A percentile compares a stretch with the other conserved stretches of the same genome.
Conservation (phyloP, 2,888 invertebrate species). For the Morpho achilles region DNA sequence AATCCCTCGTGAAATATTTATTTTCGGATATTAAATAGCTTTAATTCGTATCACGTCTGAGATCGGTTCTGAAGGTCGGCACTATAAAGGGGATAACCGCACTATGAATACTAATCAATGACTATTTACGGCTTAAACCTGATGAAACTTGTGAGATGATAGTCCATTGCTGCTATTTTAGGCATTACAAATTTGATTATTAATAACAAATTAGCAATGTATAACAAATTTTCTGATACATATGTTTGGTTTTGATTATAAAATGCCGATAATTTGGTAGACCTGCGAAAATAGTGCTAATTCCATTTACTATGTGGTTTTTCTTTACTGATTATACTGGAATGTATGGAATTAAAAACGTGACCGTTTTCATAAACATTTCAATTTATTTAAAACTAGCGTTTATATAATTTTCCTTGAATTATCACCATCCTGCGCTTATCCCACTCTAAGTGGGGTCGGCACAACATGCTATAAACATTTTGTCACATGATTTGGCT, state of each 20-base stretch:
- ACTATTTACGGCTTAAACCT: constrained; percentile 3
- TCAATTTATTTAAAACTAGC: no score
- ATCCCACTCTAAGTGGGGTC: no score
- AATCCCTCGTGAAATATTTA: background rate
- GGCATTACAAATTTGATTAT: background rate
- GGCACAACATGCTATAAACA: no score
- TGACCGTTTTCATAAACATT: background rate
- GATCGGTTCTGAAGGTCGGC: constrained; percentile 16
- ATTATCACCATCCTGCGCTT: no score
- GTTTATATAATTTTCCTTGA: no score
- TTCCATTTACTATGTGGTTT: constrained; percentile 1
- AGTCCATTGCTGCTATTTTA: constrained; percentile 8
- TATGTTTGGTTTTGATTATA: background rate
- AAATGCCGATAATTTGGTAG: background rate
- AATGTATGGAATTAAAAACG: background rate
- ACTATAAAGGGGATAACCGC: constrained; percentile 16
- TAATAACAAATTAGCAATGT: constrained; percentile 1
- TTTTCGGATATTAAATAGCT: constrained; percentile 10
- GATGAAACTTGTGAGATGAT: constrained; percentile 4
- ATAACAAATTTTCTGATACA: background rate
- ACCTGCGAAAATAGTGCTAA: constrained; percentile 2
- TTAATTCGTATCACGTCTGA: constrained; percentile 18
- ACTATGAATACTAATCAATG: constrained; percentile 21
- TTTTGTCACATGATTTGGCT: no score
- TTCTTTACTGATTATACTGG: background rate